phyloP scores from a whole-genome alignment of 2,113 vertebrate genomes.

The Sebastes fasciatus region DNA sequence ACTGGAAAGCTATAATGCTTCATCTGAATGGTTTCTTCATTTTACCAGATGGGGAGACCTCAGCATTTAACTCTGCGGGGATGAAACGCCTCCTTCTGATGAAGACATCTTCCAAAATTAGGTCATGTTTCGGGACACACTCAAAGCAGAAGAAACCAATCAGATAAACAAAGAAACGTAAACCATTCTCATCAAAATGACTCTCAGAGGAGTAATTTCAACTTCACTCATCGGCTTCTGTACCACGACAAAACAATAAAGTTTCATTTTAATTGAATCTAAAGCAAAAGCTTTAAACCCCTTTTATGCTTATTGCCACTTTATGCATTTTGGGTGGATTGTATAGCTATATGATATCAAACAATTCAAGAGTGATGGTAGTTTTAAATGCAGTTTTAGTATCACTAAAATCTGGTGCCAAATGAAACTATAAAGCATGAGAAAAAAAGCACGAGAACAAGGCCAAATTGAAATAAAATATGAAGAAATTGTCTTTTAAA shows the following conservation, averaged over 20 bases:
- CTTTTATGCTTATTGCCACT: neutral
- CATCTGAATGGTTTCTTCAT: neutral
- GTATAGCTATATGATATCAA: neutral
- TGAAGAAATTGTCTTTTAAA: neutral
- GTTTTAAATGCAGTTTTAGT: neutral
- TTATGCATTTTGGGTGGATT: neutral
- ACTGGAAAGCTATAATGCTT: neutral
- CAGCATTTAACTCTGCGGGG: neutral
- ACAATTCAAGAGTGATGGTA: neutral
- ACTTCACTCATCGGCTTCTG: neutral
- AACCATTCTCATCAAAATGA: neutral
- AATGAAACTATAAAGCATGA: neutral
- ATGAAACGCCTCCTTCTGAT: neutral
- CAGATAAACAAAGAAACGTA: neutral
- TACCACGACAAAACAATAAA: neutral
- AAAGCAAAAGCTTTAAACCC: neutral
- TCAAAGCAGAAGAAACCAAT: constrained; percentile 2
- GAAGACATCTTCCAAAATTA: neutral
- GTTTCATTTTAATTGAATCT: neutral
- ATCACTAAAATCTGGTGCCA: neutral
- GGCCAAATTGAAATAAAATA: neutral
- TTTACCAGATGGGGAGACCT: neutral
- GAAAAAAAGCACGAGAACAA: neutral
- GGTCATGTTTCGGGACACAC: neutral
- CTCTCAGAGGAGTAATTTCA: neutral